Conservation (phyloP, 2,888 invertebrate species). For the Bellardia bayeri region DNA sequence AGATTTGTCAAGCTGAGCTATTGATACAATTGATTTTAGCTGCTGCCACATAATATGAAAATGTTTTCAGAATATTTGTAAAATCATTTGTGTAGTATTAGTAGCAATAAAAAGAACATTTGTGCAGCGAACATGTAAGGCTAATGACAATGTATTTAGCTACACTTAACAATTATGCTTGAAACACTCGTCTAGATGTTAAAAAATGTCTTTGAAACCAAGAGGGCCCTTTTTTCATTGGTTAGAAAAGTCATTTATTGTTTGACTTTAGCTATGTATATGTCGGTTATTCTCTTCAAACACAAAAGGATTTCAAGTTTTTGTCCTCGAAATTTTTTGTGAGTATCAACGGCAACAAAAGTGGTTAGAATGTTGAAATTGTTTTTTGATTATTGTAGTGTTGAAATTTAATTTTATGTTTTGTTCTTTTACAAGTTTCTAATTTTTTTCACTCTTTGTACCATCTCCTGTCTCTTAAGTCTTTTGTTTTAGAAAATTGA, state of each 20-base stretch:
- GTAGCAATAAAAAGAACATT: constrained; percentile 63
- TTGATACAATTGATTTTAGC: constrained; percentile 59
- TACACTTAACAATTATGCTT: constrained; percentile 14
- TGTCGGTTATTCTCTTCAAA: constrained; percentile 36
- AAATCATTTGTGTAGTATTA: constrained; percentile 69
- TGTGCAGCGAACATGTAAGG: constrained; percentile 20
- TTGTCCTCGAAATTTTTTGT: constrained; percentile 54
- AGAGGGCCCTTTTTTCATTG: constrained; percentile 38
- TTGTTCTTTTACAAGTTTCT: constrained; percentile 65
- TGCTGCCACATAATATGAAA: constrained; percentile 47
- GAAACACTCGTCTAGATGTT: not conserved
- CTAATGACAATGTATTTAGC: constrained; percentile 60
- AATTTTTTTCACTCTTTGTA: constrained; percentile 2
- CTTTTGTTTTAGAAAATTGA: constrained; percentile 57
- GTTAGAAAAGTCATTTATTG: constrained; percentile 62
- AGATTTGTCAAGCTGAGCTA: constrained; percentile 74
- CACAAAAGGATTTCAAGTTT: constrained; percentile 64
- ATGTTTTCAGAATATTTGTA: constrained; percentile 44
- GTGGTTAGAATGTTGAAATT: constrained; percentile 73
- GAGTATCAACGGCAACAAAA: constrained; percentile 24
- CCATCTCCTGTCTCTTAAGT: not conserved
- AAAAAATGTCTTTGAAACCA: constrained; percentile 17
- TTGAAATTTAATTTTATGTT: constrained; percentile 72
- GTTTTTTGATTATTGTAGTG: constrained; percentile 76
- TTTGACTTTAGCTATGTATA: constrained; percentile 42